Base-by-base conservation (phyloP, 1,140 invertebrate species). In the Cataglyphis hispanica region DNA sequence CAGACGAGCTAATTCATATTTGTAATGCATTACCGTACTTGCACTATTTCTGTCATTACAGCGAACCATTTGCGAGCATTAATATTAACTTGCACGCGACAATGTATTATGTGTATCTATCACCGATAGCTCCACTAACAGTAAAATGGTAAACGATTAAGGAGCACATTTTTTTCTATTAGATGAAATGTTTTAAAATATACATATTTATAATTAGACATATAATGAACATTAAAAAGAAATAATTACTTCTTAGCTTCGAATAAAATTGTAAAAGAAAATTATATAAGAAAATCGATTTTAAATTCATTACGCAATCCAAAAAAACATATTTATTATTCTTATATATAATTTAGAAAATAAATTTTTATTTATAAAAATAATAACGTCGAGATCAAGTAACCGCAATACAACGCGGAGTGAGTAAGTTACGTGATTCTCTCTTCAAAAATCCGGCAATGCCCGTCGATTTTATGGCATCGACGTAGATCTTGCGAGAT, bases 21-120 rank as follows among this genome's bases (percentile, higher is more conserved):
- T 74, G 78, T 74, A 74, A 83, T 83, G n/a, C 67, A 67, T 83
- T 60, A 83, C 67, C 67, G 78, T 72, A 58, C 53, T 72, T 43
- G 37, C 67, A 60, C 67, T 70, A 81, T 81, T 81, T 81, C 66
- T 78, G 31, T n/a, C 40, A 66, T 81, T 70, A 81, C 40, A 69
- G 77, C 50, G 66, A 53, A 5, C 50, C 34, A 70, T 69, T 69
- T 69, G 53, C 53, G 66, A 66, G 25, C 78, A 50, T 72, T 81
- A 81, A 58, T 72, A 58, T 72, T 58, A 27, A 50, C 64, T 58
- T 70, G 46, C 60, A 64, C 19, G 6, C 25, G 11, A 64, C 60
- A 80, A 46, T 56, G 34, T 46, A 69, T 80, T 56, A 40, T 34
- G 27, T 64, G 16, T 34, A 56, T 50, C 27, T 64, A 34, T 34